Evolutionary conservation across 2,113 vertebrate genomes (phyloP), one percentile per base, ranked within the genome.

Genomic region (Vireo altiloquus): DNA sequence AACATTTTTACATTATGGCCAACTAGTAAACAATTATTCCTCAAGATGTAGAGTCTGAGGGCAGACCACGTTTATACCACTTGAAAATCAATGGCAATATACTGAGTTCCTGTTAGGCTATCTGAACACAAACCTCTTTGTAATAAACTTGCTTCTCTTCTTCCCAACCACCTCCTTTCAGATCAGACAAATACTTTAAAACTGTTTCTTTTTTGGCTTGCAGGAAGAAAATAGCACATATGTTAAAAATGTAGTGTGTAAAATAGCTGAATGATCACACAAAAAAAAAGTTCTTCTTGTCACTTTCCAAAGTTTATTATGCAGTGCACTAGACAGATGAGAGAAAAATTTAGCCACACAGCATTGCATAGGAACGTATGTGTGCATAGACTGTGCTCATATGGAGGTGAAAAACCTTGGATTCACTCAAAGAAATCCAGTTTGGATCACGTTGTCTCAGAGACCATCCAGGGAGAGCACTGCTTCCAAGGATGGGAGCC

Each of bases 1-100:
- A 82, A 53, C 9, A n/a, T 31, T 16, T 91, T 84, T 75, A 25
- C 8, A 19, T 79, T 78, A 40, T 75, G 53, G 22, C 25, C n/a
- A 81, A 52, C 17, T 46, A 66, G 18, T 56, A 68, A 90, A 68
- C 49, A 61, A 30, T 39, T 87, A 49, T 23, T 84, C 14, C 28
- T 69, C 24, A 18, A 75, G 37, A 60, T 49, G 8, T 18, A 56
- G 46, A 75, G n/a, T 77, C 65, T 92, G 49, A 87, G n/a, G 63
- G 35, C 35, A 95, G 46, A 65, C 10, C 16, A 11, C 50, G 35
- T 65, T 92, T 66, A 46, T 72, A n/a, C n/a, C 4, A 3, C 37
- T 78, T 94, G 57, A 89, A 95, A 95, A 94, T 91, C 87, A 53
- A 42, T 87, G 37, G 15, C 57, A 89, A 54, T 89, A 40, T 31